Base-by-base conservation (phyloP, 2,797 vertebrate species). In the Sebastes alutus region DNA sequence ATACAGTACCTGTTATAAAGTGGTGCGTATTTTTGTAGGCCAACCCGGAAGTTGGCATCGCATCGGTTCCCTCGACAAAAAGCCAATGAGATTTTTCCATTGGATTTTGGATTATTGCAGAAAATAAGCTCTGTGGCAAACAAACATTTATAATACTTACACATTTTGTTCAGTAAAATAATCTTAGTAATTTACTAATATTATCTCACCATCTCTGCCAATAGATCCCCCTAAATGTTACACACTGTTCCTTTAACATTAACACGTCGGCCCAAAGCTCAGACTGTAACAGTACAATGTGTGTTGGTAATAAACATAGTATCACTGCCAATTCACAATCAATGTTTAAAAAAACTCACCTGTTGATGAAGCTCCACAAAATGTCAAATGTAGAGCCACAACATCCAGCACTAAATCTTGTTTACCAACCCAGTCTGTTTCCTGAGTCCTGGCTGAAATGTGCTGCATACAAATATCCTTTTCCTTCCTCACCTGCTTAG, bases 391-490 rank as follows among this genome's bases (percentile, higher is more conserved):
- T 38, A 30, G 6, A 76, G 22, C 56, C 8, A 16, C 20, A 58
- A 30, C 65, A 75, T 85, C 29, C 33, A 42, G 52, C 29, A 56
- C 2, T 68, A 52, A 60, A 52, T 72, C 11, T 35, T 32, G 42
- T 67, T 82, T 64, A 72, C 7, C 14, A 61, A n/a, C 20, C 32
- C 2, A 32, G 54, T 59, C 70, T 74, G 38, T 55, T 76, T 67
- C 74, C 35, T 23, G 13, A 67, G 71, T 29, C 18, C 30, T 18
- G 56, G 68, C 49, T 69, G 16, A 61, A 67, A 77, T 13, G 14
- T 35, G 16, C 29, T 30, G 69, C 59, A 78, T 62, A 35, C 55
- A 77, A 72, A 72, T 55, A 25, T 65, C 23, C 2, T 11, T 78
- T 61, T 72, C 14, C 30, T 79, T 59, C 22, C 33, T 72, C 58